Conservation (phyloP, 2,113 vertebrate species). For the Chloebia gouldiae region DNA sequence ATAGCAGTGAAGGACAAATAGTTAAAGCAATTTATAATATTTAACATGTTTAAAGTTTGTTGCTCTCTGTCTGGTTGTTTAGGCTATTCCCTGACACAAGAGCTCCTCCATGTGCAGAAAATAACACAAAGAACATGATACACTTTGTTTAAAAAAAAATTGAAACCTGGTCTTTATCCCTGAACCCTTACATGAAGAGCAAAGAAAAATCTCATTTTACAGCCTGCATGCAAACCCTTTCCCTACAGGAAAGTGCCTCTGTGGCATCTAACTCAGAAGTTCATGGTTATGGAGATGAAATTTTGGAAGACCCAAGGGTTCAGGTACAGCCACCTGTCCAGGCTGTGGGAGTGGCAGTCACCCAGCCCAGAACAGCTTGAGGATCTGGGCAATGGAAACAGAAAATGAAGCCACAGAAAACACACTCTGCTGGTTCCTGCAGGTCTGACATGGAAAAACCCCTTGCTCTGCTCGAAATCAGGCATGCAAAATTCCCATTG, state of each 20-base stretch:
- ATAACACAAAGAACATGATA: not conserved
- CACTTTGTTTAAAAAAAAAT: not conserved
- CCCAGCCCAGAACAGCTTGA: not conserved
- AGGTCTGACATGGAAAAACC: not conserved
- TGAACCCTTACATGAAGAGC: not conserved
- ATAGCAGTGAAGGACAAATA: not conserved
- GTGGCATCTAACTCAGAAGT: not conserved
- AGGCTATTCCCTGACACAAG: not conserved
- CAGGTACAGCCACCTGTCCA: not conserved
- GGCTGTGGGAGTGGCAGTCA: not conserved
- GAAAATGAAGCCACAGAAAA: not conserved
- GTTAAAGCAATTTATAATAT: not conserved
- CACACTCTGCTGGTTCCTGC: not conserved
- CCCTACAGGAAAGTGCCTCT: not conserved
- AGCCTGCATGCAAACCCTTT: not conserved
- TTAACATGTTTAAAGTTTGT: not conserved
- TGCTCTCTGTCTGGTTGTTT: not conserved
- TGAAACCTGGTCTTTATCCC: not conserved
- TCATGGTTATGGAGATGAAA: not conserved
- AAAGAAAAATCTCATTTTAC: not conserved
- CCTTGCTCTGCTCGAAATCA: not conserved
- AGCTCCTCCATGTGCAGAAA: not conserved
- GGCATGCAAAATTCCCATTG: accelerated
- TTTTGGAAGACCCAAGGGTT: not conserved
- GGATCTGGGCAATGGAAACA: not conserved